Conservation (phyloP, 64 coral and sea anemone genomes). For the Platygyra sinensis region DNA sequence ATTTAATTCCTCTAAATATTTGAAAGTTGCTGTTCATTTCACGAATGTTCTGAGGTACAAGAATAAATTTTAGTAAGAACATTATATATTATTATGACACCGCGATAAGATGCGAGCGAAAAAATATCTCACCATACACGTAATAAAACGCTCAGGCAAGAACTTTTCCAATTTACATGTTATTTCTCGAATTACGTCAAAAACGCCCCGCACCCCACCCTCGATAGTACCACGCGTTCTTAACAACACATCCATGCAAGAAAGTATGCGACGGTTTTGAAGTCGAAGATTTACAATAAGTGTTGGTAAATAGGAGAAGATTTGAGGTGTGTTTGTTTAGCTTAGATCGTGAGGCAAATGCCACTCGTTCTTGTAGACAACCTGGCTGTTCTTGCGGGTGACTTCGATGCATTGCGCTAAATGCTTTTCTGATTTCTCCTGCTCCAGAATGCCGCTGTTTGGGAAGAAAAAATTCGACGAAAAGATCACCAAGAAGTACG, state of each 20-base stretch:
- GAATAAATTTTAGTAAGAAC: not conserved
- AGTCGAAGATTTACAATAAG: slow-evolving; percentile 42
- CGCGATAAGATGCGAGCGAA: not conserved
- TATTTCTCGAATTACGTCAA: not conserved
- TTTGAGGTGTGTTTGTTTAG: slow-evolving; percentile 44
- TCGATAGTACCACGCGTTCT: slow-evolving; percentile 4
- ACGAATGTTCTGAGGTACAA: not conserved
- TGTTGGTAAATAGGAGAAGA: slow-evolving; percentile 57
- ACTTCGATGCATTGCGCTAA: not conserved
- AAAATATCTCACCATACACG: not conserved
- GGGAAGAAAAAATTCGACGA: slow-evolving; percentile 99
- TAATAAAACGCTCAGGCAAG: too few relatives aligned
- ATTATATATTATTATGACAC: too few relatives aligned
- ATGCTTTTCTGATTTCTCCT: slow-evolving; percentile 63
- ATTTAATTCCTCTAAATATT: not conserved
- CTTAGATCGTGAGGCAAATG: not conserved
- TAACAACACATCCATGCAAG: slow-evolving; percentile 64
- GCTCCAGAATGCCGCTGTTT: slow-evolving; percentile 97
- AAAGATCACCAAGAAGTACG: slow-evolving; percentile 98
- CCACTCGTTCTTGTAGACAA: not conserved
- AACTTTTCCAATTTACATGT: not conserved
- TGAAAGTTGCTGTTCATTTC: not conserved
- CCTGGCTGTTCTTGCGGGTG: not conserved
- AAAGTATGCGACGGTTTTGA: slow-evolving; percentile 36
- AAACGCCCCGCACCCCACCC: slow-evolving; percentile 12